Evolutionary conservation across 2,888 invertebrate genomes (phyloP), one percentile per base, ranked within the genome.

Genomic region (Machimus atricapillus): DNA sequence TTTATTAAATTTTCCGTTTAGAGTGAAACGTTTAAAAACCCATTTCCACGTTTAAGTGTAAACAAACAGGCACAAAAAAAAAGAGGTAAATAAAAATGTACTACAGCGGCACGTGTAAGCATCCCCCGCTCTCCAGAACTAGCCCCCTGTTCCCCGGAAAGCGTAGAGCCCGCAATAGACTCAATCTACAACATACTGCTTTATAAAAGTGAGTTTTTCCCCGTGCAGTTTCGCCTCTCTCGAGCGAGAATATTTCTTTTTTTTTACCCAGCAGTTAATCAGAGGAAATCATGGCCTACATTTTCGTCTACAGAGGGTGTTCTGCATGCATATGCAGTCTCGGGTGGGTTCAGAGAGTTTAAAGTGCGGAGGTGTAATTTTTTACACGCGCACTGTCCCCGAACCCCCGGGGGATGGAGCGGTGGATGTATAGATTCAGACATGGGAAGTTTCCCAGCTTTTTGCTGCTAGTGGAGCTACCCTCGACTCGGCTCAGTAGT

Each of bases 301-400:
- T 77, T 77, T 66, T 52, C 27, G 66, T 56, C 74, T 73, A 87
- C 86, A 74, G 43, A 16, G 43, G 14, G 76, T 87, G 87, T 87
- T 87, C 77, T 79, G 31, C 37, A 23, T 82, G 82, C 82, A 82
- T 66, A 19, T 78, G 78, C 43, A 43, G 78, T 27, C 27, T 82
- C 27, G 52, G 58, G 37, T 31, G 34, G 66, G 66, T 19, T 52
- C 23, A n/a, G 76, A 27, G 56, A 77, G 85, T 74, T 46, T 52
- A 52, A 79, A 79, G 86, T 87, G 87, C 66, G 66, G 74, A 88
- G 86, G 88, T 89, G 88, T 89, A 88, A 89, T 87, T 88, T 89
- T 87, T 87, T 88, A 88, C 89, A 89, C 89, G 88, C 88, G 89
- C 89, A 81, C 83, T 86, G 87, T 85, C 85, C 87, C 56, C 87